Conservation (phyloP, 2,113 vertebrate species). For the Isurus oxyrinchus region DNA sequence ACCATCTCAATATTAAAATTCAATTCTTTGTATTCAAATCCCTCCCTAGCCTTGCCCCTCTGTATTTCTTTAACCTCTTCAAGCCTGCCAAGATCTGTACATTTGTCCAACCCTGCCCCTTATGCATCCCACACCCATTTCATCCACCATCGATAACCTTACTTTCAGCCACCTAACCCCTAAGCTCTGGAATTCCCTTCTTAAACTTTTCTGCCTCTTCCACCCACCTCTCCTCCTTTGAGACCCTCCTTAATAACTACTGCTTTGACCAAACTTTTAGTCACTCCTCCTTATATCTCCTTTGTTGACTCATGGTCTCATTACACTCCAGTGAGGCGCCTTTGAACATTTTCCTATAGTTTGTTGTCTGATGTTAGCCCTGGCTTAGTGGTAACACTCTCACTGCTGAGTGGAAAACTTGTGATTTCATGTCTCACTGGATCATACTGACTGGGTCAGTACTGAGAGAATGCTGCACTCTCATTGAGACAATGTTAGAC, state of each 20-base stretch:
- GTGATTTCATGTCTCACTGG: not conserved
- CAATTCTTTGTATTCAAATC: not conserved
- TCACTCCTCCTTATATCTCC: not conserved
- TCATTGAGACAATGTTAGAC: too few relatives aligned
- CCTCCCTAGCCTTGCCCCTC: not conserved
- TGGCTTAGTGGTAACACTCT: not conserved
- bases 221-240: not conserved
- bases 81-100: not conserved
- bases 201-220: not conserved
- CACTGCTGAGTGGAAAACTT: not conserved
- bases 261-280: not conserved
- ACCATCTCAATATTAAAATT: not conserved
- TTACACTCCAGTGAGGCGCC: not conserved
- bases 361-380: not conserved
- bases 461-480: not conserved
- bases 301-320: not conserved
- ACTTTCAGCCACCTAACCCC: not conserved
- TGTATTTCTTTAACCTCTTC: not conserved
- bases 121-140: not conserved
- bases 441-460: not conserved
- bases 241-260: not conserved
- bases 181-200: not conserved
- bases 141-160: not conserved
- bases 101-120: not conserved
- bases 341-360: not conserved